Base-by-base conservation (phyloP, 1,140 invertebrate genomes). In the Drosophila nebulosa region DNA sequence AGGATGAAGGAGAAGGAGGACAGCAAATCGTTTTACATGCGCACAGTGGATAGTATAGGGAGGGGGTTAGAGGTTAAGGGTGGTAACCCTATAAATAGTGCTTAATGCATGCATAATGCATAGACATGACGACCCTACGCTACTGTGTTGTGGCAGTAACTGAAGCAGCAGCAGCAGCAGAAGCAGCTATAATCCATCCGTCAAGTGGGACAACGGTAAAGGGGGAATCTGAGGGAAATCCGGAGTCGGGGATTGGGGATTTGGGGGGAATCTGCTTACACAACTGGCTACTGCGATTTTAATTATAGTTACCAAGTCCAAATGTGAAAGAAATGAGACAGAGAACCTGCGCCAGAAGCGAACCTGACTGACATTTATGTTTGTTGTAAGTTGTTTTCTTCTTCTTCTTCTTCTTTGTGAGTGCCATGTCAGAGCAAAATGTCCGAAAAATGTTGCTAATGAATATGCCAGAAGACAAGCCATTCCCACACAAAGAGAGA, bases 71-170 rank as follows among this genome's bases (percentile, higher is more conserved):
- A 3, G 32, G 12, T 35, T 9, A 10, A 3, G 35, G 39, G 39
- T 46, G 39, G 39, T 46, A 46, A 46, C 39, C 27, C 52, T 55
- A 55, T 32, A 55, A 55, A 55, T 55, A 55, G 52, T 55, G 14
- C 52, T 30, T 74, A 61, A 51, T 61, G 70, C 21, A 74, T 74
- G 71, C 71, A 74, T 74, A 74, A 74, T 67, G 63, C 51, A 74
- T 57, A 36, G 18, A 21, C 52, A 32, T 18, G 27, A 4, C n/a
- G 52, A 30, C 39, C 39, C 39, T 46, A 26, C 26, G 16, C 14
- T 16, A 30, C 26, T 18, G n/a, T 53, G 14, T 16, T 51, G 66
- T 67, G 64, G 30, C n/a, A n/a, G n/a, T n/a, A n/a, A n/a, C n/a
- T n/a, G n/a, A n/a, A n/a, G n/a, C n/a, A n/a, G n/a, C n/a, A n/a